These are phyloP conservation scores for Amblyornis subalaris DNA, from an alignment of 2,113 vertebrate species.

Conservation along the genomic window DNA sequence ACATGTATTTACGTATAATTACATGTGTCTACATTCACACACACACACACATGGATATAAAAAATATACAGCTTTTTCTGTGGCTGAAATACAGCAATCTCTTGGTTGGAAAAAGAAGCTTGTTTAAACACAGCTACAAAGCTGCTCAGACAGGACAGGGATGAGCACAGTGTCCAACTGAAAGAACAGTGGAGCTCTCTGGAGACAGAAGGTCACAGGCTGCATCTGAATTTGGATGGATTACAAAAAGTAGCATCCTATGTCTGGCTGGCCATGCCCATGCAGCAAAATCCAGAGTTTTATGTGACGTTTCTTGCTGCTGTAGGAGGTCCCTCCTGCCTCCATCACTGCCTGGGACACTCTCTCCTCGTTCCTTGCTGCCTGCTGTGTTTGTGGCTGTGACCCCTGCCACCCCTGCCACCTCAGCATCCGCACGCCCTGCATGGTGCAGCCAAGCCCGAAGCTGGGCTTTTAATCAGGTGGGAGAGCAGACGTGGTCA, in stretches of 20 bases:
- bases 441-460: neutral
- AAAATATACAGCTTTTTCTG: neutral
- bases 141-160: neutral
- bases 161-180: neutral
- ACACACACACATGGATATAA: neutral
- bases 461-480: neutral
- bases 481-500: neutral
- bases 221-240: neutral
- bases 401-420: accelerated
- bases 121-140: neutral
- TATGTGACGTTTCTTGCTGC: neutral
- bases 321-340: neutral
- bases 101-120: neutral
- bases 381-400: neutral
- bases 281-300: neutral
- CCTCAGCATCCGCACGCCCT: accelerated
- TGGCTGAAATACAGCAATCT: neutral
- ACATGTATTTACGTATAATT: neutral
- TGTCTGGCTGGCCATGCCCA: neutral
- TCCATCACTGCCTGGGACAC: accelerated
- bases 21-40: neutral
- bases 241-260: neutral
- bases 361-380: neutral
- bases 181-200: neutral
- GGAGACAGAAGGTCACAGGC: neutral